A percentile compares a stretch with the other conserved stretches of the same genome.
Evolutionary conservation across 37 sponge, comb jelly and placozoan genomes (phyloP).

Genomic region (Geodia barretti): DNA sequence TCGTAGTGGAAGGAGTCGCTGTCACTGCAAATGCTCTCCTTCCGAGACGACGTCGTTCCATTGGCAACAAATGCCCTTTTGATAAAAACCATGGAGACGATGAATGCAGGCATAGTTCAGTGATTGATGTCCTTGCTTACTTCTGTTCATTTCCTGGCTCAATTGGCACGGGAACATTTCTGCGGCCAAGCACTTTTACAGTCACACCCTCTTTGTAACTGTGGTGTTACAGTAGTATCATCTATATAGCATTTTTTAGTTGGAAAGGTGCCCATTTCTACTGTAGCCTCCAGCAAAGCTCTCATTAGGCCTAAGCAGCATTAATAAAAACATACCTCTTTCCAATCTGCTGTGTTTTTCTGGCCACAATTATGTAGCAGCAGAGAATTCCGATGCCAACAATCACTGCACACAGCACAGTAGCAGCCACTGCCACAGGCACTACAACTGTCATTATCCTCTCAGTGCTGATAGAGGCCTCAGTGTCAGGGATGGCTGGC

Average conservation of each 20-base stretch:
- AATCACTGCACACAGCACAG: neutral
- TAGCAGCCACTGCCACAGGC: neutral
- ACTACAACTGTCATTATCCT: neutral
- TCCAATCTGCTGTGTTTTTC: neutral
- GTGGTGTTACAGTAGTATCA: neutral
- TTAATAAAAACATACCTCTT: neutral
- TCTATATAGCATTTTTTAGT: too few species aligned
- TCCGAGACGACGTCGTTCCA: neutral
- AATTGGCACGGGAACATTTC: neutral
- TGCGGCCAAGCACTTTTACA: neutral
- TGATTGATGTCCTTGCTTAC: neutral
- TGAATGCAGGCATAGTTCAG: too few species aligned
- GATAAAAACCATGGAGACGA: too few species aligned
- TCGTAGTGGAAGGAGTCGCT: constrained; percentile 31
- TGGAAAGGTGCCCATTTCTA: too few species aligned
- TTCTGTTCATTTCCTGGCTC: neutral
- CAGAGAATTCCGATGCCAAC: neutral
- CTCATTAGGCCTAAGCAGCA: too few species aligned
- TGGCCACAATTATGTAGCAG: neutral
- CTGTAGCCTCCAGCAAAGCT: too few species aligned
- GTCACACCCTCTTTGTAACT: neutral
- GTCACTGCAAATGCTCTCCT: neutral
- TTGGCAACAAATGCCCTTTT: too few species aligned
- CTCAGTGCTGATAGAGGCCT: neutral
- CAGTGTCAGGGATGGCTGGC: neutral